Conservation (phyloP, 2,797 vertebrate genomes). For the Phalanger gymnotis region DNA sequence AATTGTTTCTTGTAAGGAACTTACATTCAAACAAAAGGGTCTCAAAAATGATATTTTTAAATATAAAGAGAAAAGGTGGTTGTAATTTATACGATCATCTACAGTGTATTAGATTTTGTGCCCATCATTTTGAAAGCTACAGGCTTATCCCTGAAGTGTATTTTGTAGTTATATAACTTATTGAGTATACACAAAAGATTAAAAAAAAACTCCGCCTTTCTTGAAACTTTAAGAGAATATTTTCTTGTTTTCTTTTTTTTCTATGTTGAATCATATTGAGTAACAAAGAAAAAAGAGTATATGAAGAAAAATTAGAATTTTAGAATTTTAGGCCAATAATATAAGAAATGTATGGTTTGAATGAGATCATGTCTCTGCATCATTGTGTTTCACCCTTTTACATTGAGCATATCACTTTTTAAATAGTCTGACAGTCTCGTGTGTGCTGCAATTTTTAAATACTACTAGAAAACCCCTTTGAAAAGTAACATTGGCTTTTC, state of each 20-base stretch:
- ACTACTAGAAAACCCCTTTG: conserved; percentile 75
- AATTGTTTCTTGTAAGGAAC: too few relatives aligned
- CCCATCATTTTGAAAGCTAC: too few relatives aligned
- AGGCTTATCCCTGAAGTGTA: background rate
- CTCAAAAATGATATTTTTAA: too few relatives aligned
- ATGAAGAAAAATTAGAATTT: background rate
- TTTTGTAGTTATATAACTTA: background rate
- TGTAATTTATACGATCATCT: too few relatives aligned
- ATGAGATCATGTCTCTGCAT: background rate
- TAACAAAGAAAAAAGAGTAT: background rate
- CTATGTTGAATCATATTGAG: background rate
- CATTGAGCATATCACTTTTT: conserved; percentile 65
- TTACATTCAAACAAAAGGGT: too few relatives aligned
- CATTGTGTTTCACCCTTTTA: background rate
- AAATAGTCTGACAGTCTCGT: conserved; percentile 34
- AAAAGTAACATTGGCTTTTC: conserved; percentile 76
- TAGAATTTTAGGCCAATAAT: background rate
- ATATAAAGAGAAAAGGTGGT: too few relatives aligned
- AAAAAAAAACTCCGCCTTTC: background rate
- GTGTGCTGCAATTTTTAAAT: conserved; percentile 77
- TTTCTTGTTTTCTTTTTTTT: background rate
- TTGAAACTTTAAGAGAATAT: background rate
- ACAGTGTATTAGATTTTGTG: too few relatives aligned
- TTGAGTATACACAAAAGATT: background rate
- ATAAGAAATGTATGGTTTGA: background rate